These are phyloP conservation scores for Sebastes dallii DNA, from an alignment of 2,797 vertebrate genomes.

Conservation along the genomic window DNA sequence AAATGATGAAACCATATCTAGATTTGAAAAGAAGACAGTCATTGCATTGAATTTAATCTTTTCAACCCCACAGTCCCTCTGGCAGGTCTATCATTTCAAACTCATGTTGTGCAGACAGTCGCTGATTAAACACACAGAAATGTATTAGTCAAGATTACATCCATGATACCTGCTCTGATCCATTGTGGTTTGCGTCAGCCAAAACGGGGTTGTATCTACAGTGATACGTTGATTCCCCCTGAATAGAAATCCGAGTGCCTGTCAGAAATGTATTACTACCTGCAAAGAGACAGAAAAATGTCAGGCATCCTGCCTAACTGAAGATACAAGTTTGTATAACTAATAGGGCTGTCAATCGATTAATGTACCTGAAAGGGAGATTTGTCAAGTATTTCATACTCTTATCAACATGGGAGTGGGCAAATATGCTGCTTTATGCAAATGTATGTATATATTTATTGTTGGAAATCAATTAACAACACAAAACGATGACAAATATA, in stretches of 20 bases:
- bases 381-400: too few relatives aligned
- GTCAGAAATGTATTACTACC: slow-evolving; percentile 38
- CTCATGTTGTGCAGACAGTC: background rate
- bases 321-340: background rate
- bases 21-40: slow-evolving; percentile 7
- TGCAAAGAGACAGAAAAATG: slow-evolving; percentile 35
- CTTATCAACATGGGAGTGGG: too few relatives aligned
- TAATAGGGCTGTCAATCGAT: background rate
- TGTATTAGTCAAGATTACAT: background rate
- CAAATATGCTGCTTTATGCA: too few relatives aligned
- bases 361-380: too few relatives aligned
- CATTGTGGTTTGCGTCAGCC: background rate
- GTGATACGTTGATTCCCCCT: accelerated
- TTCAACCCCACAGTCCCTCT: background rate
- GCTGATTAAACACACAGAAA: background rate
- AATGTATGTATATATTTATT: too few relatives aligned
- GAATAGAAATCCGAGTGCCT: accelerated
- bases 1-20: slow-evolving; percentile 68
- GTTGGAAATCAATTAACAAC: too few relatives aligned
- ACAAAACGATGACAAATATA: too few relatives aligned
- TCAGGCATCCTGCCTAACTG: background rate
- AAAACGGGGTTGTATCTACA: slow-evolving; percentile 60
- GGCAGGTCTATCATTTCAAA: background rate
- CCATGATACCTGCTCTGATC: slow-evolving; percentile 34
- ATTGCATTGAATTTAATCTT: background rate